Base-by-base conservation (phyloP, 1,140 invertebrate genomes). In the Oedothorax gibbosus region DNA sequence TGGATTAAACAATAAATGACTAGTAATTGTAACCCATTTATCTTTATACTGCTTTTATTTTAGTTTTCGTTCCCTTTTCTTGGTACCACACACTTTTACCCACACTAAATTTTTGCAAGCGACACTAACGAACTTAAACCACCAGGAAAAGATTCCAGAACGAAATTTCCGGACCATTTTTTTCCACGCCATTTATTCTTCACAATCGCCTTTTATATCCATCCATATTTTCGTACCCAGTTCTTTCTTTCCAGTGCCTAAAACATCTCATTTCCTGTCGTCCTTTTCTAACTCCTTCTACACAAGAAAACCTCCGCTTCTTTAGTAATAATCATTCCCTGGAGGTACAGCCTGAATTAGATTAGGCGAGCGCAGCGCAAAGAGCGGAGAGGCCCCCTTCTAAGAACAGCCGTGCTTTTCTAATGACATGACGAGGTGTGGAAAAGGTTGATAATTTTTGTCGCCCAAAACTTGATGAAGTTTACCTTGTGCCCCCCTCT, bases 381-480 rank as follows among this genome's bases (percentile, higher is more conserved):
- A 66, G 49, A 64, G 21, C 11, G 73, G 57, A 20, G 57, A 54
- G 14, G 57, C 65, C 11, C 11, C 18, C 65, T 11, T 18, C 8
- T n/a, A 11, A 11, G n/a, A 11, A 56, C n/a, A 14, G 64, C 73
- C 11, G 21, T 54, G 18, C 53, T 56, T 66, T 71, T 81, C 78
- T 81, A 81, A 81, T 81, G 78, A 81, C 78, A 56, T 71, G 76
- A 75, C 75, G 60, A 65, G 78, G 64, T 68, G 66, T 35, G 57
- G 75, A 71, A 71, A 81, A 60, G 66, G 66, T 71, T 69, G 78
- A 81, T 81, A 81, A 81, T 81, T 81, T 81, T 81, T 81, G 78
- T 81, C 78, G 78, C 78, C 65, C 62, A 60, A 81, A 81, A 81
- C 78, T 81, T 81, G 78, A 81, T 81, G 78, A 81, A 81, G 78